Evolutionary conservation across 2,888 invertebrate species (phyloP), one percentile per base, ranked within the genome.

Genomic region (Drosophila kambysellisi): DNA sequence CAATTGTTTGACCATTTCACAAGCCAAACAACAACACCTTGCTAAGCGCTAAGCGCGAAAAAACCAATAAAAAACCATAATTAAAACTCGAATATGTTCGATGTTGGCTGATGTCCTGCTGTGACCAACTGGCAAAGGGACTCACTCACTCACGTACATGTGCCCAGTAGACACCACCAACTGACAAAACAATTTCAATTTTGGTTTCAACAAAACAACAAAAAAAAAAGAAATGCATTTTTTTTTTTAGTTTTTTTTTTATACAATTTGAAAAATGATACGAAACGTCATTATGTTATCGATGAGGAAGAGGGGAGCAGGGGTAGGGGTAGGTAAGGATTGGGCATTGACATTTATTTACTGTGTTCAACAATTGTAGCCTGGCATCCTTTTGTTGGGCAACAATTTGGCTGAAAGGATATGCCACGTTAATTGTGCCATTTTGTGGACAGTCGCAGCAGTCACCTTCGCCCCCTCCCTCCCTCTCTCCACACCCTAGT

Each of bases 111-210:
- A 70, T 74, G 78, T 90, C 91, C 92, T 87, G 90, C 91, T 90
- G 91, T 75, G 92, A 58, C 65, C 69, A 62, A 67, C 54, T 66
- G 71, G 48, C 70, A 67, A 59, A 62, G 65, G 69, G 70, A 72
- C 60, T 11, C 25, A 25, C 60, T 11, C 25, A 25, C 25, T 25
- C n/a, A 7, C 67, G 32, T 29, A 25, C 41, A 46, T 32, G 39
- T 48, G 35, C 51, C 41, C 72, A 52, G 61, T 48, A 74, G 72
- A 70, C 78, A 84, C 91, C 91, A 88, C 91, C 87, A 83, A 89
- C 91, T 91, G 89, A 90, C 91, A 91, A 82, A 90, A 90, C 90
- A 89, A 81, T 89, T 91, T 88, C 83, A 82, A 83, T 89, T 87
- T 90, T 76, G 82, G 87, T 81, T 86, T 63, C 52, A 57, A 41